Percentiles rank a stretch among this genome's conserved stretches.
Evolutionary conservation across 23 tunicate genomes (phyloP).

Genomic region (Botrylloides violaceus): DNA sequence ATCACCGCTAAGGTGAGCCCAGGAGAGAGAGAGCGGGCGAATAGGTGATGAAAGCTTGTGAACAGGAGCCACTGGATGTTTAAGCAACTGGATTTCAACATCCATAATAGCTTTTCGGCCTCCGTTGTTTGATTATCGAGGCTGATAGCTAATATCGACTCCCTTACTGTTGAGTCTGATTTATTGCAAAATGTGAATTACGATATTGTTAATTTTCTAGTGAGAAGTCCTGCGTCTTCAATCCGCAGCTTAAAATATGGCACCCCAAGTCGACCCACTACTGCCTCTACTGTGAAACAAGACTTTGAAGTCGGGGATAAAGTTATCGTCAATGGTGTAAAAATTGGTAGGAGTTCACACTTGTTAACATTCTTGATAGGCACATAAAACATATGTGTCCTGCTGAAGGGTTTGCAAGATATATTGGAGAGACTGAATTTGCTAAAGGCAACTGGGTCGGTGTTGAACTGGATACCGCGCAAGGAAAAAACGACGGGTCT

Average conservation of each 20-base stretch:
- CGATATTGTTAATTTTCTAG: constrained; percentile 2
- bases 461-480: constrained; percentile 80
- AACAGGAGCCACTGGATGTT: no score
- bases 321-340: constrained; percentile 51
- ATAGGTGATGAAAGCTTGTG: no score
- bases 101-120: no score
- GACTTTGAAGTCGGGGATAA: constrained; percentile 56
- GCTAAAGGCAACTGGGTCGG: constrained; percentile 99
- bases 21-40: no score
- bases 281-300: constrained; percentile 3
- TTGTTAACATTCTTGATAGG: not conserved
- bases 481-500: constrained; percentile 95
- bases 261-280: constrained; percentile 10
- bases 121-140: no score
- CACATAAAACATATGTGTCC: not conserved
- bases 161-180: no score
- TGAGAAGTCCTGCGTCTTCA: constrained; percentile 69
- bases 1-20: no score
- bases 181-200: no score
- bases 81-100: no score
- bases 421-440: constrained; percentile 86
- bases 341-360: constrained; percentile 36
- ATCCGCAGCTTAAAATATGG: constrained; percentile 65
- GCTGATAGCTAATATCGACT: no score
- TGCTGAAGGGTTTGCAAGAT: constrained; percentile 52